phyloP scores from a whole-genome alignment of 2,113 vertebrate species.

The Elgaria multicarinata region DNA sequence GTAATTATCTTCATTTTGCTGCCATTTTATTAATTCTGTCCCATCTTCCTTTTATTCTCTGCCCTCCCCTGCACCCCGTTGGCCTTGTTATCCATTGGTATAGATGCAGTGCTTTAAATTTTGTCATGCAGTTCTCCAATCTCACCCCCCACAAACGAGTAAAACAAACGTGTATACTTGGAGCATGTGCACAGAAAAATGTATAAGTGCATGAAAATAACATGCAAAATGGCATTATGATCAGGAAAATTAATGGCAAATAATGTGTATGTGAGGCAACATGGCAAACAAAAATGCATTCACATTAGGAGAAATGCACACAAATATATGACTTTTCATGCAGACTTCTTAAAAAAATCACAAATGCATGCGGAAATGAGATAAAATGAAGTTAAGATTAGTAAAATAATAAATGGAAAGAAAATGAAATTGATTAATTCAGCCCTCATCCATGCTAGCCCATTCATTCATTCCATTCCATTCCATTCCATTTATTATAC shows the following conservation, averaged over 20 bases:
- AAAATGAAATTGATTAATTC: too few species aligned
- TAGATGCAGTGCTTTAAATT: not conserved
- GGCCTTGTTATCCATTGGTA: too few species aligned
- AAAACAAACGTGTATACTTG: not conserved
- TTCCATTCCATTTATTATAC: too few species aligned
- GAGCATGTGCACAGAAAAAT: not conserved
- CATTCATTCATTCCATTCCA: too few species aligned
- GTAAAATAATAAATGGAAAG: too few species aligned
- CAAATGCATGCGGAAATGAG: too few species aligned
- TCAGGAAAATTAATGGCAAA: not conserved
- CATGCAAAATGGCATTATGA: not conserved
- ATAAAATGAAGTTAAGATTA: too few species aligned
- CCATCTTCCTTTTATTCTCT: conserved; percentile 20
- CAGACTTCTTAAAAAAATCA: too few species aligned
- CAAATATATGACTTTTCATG: too few species aligned
- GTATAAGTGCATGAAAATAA: not conserved
- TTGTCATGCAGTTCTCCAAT: not conserved
- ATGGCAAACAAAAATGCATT: not conserved
- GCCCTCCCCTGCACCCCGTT: not conserved
- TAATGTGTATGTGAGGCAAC: not conserved
- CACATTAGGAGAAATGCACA: not conserved
- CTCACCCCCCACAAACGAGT: too few species aligned
- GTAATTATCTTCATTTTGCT: conserved; percentile 40
- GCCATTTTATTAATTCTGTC: conserved; percentile 41
- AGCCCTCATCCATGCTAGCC: too few species aligned